Evolutionary conservation across 2,888 invertebrate genomes (phyloP).

Genomic region (Lydus trimaculatus): DNA sequence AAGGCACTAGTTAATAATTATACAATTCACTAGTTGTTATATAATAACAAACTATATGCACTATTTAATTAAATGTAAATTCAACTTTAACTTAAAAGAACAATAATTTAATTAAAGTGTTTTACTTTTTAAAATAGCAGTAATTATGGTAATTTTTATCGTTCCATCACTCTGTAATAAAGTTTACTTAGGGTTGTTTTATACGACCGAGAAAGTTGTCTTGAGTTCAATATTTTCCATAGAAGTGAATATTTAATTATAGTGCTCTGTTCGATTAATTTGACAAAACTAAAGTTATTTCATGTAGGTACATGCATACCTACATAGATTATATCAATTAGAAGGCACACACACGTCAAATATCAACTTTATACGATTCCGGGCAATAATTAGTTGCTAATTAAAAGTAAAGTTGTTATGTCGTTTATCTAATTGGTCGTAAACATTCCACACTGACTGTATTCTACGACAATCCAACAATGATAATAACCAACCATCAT

Average conservation of each 20-base stretch:
- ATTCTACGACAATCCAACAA: constrained; percentile 19
- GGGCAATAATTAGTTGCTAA: constrained; percentile 45
- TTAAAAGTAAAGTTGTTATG: constrained; percentile 49
- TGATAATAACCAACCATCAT: constrained; percentile 21
- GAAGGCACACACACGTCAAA: constrained; percentile 20
- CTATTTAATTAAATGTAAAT: neutral
- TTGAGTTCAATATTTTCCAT: too few species aligned
- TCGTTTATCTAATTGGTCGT: constrained; percentile 49
- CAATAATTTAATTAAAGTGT: constrained; percentile 2
- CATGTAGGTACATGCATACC: too few species aligned
- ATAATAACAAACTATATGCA: neutral
- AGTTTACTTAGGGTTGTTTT: neutral
- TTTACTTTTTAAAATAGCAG: neutral
- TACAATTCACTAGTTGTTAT: neutral
- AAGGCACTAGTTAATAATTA: neutral
- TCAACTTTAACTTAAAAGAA: neutral
- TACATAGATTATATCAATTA: too few species aligned
- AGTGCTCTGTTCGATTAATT: too few species aligned
- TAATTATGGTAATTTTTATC: neutral
- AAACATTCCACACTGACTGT: constrained; percentile 38
- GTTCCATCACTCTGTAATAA: neutral
- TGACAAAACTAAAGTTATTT: too few species aligned
- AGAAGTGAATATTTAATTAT: too few species aligned
- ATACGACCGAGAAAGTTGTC: neutral
- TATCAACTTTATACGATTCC: constrained; percentile 20